Evolutionary conservation across 2,113 vertebrate genomes (phyloP).

Genomic region (Hippotragus niger): DNA sequence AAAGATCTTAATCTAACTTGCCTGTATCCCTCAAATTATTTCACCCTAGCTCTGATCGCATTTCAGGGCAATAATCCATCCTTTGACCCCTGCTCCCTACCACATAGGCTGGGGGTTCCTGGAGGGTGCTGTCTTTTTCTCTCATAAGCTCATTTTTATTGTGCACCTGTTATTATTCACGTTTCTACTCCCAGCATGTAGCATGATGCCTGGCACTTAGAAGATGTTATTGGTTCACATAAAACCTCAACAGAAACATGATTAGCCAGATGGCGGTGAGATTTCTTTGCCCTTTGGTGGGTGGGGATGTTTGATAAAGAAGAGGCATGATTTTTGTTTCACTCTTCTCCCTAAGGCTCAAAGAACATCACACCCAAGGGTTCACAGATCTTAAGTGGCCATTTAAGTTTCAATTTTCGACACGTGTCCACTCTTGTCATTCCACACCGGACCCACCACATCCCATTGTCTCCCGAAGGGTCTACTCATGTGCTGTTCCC

Average conservation of each 20-base stretch:
- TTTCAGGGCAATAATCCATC: background rate
- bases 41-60: background rate
- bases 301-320: background rate
- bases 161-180: background rate
- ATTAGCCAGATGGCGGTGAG: background rate
- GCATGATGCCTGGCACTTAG: no score
- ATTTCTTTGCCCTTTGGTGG: background rate
- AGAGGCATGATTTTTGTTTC: background rate
- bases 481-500: accelerated
- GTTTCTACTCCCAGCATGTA: background rate
- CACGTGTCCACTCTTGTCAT: background rate
- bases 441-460: accelerated
- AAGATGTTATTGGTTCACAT: background rate
- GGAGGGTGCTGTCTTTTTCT: background rate
- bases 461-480: background rate
- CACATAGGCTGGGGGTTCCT: background rate
- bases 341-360: background rate
- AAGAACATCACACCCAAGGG: background rate
- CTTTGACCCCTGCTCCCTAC: accelerated
- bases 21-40: background rate
- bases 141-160: background rate
- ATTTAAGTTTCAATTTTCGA: background rate
- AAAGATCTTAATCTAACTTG: background rate
- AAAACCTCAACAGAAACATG: no score
- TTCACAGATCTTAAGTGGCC: background rate